Evolutionary conservation across 2,113 vertebrate genomes (phyloP), one percentile per base, ranked within the genome.

Genomic region (Scophthalmus maximus): DNA sequence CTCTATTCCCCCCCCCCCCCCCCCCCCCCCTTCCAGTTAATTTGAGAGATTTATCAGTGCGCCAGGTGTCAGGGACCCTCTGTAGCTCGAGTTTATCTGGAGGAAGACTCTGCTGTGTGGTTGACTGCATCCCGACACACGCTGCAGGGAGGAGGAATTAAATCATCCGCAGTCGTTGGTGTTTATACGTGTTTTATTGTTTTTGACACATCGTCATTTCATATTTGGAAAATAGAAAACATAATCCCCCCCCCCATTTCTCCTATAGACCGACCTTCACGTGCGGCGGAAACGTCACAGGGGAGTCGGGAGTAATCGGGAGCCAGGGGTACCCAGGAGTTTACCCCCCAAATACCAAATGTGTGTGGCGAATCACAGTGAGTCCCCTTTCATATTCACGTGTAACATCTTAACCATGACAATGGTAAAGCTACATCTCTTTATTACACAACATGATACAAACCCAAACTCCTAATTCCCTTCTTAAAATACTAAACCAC

Each of bases 341-440:
- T 85, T 99, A 99, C 87, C 97, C 97, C 72, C 95, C 98, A 71
- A 99, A 99, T 84, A 98, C 95, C 92, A 99, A 97, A 91, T 99
- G 98, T 81, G 95, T 97, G 73, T 99, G 98, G 98, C 98, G 95
- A 91, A 97, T 99, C 88, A 98, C 96, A 92, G 98, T 99, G 95
- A 96, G 97, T 92, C 80, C 14, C 34, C 1, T 60, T 75, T 59
- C 3, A 51, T 57, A 50, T 66, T 73, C 23, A 23, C 7, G 0
- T 59, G n/a, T 42, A 59, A 55, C 58, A 17, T 25, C 32, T 66
- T 50, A 30, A 12, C 1, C 26, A 8, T 5, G 10, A 51, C 17
- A 17, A 12, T 22, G 25, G 36, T 44, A 6, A 23, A 17, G 62
- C 47, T 68, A 22, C 0, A 56, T 29, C 53, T 0, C 1, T 25